Evolutionary conservation across 2,888 invertebrate species (phyloP).

Genomic region (Agrotis exclamationis): DNA sequence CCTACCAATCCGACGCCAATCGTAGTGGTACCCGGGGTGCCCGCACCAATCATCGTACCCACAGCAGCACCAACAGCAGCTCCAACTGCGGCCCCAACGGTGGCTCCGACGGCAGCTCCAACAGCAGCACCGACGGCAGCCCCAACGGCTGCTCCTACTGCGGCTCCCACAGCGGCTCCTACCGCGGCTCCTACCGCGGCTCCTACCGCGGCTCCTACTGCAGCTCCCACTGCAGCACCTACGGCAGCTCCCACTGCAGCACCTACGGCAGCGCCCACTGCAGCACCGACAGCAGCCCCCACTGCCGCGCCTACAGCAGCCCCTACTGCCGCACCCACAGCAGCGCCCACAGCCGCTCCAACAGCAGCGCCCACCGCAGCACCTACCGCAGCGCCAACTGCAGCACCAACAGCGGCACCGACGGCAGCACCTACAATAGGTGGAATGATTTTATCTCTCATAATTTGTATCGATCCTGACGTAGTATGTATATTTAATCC

Average conservation of each 20-base stretch:
- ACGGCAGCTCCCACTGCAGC: slow-evolving; percentile 49
- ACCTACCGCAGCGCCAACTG: slow-evolving; percentile 48
- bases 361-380: slow-evolving; percentile 50
- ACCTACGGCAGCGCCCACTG: slow-evolving; percentile 50
- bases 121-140: slow-evolving; percentile 46
- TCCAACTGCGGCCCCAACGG: slow-evolving; percentile 59
- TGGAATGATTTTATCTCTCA: slow-evolving; percentile 80
- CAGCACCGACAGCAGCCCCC: slow-evolving; percentile 46
- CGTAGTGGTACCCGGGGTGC: slow-evolving; percentile 81
- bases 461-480: slow-evolving; percentile 85
- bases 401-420: slow-evolving; percentile 51
- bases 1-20: slow-evolving; percentile 80
- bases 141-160: slow-evolving; percentile 59
- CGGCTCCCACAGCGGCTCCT: slow-evolving; percentile 52
- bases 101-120: slow-evolving; percentile 24
- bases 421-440: slow-evolving; percentile 70
- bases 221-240: slow-evolving; percentile 54
- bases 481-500: slow-evolving; percentile 87
- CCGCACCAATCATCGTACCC: slow-evolving; percentile 83
- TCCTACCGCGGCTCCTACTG: slow-evolving; percentile 40
- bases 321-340: slow-evolving; percentile 12
- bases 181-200: slow-evolving; percentile 47
- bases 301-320: slow-evolving; percentile 60
- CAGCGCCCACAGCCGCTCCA: neutral
- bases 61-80: slow-evolving; percentile 75